Evolutionary conservation across 2,888 invertebrate species (phyloP), one percentile per base, ranked within the genome.

Genomic region (Anthrax anthrax): DNA sequence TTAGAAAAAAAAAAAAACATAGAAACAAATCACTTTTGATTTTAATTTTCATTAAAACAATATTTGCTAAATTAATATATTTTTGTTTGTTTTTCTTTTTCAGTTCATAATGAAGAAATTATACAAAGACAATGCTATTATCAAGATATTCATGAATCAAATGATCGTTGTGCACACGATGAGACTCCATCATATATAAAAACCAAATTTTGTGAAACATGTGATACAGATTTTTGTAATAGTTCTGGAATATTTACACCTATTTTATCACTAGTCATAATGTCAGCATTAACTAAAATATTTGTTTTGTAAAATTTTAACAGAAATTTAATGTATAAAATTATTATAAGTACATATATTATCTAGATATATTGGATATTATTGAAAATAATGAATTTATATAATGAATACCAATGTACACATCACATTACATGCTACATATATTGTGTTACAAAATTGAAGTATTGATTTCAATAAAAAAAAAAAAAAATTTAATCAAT

Each of bases 121-220:
- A 61, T 68, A 52, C 60, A 66, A 8, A 64, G 68, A 39, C 67
- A 67, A 43, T 68, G 68, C 37, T 66, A 64, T 55, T 67, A 63
- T 46, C 67, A 67, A 56, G 67, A 68, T 49, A 49, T 61, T 37
- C 64, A 62, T 49, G 65, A 67, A 47, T 56, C 64, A 44, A 55
- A 61, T 42, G 66, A 69, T 49, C 63, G 62, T 46, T 69, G 68
- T 50, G 57, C 59, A 39, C 61, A 60, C 51, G 62, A 64, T 49
- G 60, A 61, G 18, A 62, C 63, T 39, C 64, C 69, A 36, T 65
- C 67, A 32, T 67, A 67, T 48, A 63, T 66, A 18, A 65, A 65
- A 56, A 67, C 63, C 36, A 51, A 64, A 43, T 69, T 57, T 50
- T 69, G 67, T 54, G 61, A 64, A 54, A 67, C 69, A 13, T 68